Percentiles rank a stretch among this genome's conserved stretches.
phyloP scores from a whole-genome alignment of 2,797 vertebrate species.

The Eulemur rubriventer region DNA sequence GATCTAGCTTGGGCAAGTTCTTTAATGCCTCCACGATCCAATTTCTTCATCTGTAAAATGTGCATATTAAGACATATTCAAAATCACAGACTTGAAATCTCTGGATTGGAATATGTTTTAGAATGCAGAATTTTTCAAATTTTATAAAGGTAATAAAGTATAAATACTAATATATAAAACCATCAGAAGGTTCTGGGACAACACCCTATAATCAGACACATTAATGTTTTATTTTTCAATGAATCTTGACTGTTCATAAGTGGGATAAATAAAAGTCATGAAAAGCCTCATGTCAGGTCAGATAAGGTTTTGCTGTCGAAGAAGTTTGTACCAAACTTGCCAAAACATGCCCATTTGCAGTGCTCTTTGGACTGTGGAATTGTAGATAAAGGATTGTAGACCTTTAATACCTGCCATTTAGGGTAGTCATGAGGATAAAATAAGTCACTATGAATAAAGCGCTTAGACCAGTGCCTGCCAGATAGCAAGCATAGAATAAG shows the following conservation, averaged over 20 bases:
- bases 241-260: not conserved
- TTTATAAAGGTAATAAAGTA: not conserved
- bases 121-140: not conserved
- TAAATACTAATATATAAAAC: not conserved
- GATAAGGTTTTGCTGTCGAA: not conserved
- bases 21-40: not conserved
- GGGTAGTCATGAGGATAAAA: not conserved
- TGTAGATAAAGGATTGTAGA: not conserved
- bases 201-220: not conserved
- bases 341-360: not conserved
- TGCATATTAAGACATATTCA: not conserved
- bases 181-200: not conserved
- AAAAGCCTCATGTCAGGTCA: not conserved
- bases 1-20: not conserved
- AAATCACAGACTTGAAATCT: slow-evolving; percentile 28
- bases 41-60: not conserved
- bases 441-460: slow-evolving; percentile 15
- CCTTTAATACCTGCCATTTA: not conserved
- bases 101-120: not conserved
- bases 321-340: not conserved
- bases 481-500: slow-evolving; percentile 47
- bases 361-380: not conserved
- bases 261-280: not conserved
- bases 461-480: not conserved
- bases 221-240: not conserved